Conservation (phyloP, 2,113 vertebrate genomes). For the Gulo gulo region DNA sequence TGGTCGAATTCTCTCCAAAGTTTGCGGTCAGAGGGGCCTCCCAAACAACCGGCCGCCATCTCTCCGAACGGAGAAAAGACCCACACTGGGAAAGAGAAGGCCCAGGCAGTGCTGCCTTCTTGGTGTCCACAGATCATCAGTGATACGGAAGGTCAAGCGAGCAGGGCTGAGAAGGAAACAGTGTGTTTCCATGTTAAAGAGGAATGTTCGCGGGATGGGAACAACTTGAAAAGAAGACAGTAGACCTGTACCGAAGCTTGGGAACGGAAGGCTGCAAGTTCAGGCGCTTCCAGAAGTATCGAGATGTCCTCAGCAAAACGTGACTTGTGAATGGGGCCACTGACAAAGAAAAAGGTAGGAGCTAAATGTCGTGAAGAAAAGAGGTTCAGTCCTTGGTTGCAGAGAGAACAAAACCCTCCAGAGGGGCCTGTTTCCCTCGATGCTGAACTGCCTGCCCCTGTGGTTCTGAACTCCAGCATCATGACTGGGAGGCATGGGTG, state of each 20-base stretch:
- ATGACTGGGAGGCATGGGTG: background rate
- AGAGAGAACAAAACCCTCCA: background rate
- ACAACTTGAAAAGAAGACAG: background rate
- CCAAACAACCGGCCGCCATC: background rate
- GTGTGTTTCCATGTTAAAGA: background rate
- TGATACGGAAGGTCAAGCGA: background rate
- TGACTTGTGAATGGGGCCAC: background rate
- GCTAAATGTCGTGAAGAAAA: background rate
- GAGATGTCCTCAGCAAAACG: background rate
- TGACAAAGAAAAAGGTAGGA: background rate
- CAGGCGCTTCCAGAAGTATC: background rate
- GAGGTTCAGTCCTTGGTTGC: background rate
- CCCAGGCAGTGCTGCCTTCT: background rate
- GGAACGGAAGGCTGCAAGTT: background rate
- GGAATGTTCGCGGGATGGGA: background rate
- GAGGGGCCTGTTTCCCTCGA: background rate
- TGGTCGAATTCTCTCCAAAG: constrained; percentile 23
- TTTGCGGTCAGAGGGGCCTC: background rate
- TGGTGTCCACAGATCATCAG: constrained; percentile 7
- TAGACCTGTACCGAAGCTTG: background rate
- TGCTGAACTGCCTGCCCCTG: background rate
- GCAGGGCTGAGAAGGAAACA: background rate
- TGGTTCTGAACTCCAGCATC: background rate
- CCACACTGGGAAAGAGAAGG: background rate
- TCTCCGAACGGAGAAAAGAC: background rate